phyloP scores from a whole-genome alignment of 2,113 vertebrate genomes.

The Butorides virescens region DNA sequence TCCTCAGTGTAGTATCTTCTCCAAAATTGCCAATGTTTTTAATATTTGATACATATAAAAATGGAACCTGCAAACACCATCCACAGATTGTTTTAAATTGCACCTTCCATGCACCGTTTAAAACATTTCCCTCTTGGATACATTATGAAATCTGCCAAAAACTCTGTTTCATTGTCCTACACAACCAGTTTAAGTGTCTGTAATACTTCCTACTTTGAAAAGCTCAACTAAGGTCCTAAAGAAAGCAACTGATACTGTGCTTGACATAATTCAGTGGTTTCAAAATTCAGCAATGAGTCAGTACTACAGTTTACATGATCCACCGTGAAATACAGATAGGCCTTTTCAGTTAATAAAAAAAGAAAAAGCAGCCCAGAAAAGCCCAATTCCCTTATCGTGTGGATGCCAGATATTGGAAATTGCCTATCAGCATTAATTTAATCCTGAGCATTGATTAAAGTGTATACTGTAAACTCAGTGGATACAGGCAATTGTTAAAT shows the following conservation, averaged over 20 bases:
- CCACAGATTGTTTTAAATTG: constrained; percentile 9
- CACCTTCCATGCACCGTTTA: neutral
- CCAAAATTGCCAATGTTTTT: neutral
- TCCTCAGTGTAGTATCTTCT: neutral
- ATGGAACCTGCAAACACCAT: neutral
- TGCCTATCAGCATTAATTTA: constrained; percentile 73
- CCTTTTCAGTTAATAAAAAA: constrained; percentile 10
- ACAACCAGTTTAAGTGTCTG: neutral
- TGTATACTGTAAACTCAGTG: constrained; percentile 45
- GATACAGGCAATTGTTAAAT: constrained; percentile 53
- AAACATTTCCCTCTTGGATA: neutral
- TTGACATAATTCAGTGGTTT: constrained; percentile 14
- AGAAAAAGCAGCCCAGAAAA: constrained; percentile 29
- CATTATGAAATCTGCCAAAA: constrained; percentile 6
- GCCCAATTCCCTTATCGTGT: constrained; percentile 59
- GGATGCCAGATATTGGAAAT: constrained; percentile 64
- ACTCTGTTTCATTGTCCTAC: constrained; percentile 18
- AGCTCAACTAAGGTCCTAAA: neutral
- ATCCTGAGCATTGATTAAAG: constrained; percentile 67
- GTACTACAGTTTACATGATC: constrained; percentile 27
- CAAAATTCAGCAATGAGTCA: neutral
- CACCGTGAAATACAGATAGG: constrained; percentile 48
- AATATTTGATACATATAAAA: constrained; percentile 8
- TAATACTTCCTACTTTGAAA: neutral
- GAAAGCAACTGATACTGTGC: constrained; percentile 1